Base-by-base conservation (phyloP, 2,888 invertebrate genomes). In the Xiphydria camelus region DNA sequence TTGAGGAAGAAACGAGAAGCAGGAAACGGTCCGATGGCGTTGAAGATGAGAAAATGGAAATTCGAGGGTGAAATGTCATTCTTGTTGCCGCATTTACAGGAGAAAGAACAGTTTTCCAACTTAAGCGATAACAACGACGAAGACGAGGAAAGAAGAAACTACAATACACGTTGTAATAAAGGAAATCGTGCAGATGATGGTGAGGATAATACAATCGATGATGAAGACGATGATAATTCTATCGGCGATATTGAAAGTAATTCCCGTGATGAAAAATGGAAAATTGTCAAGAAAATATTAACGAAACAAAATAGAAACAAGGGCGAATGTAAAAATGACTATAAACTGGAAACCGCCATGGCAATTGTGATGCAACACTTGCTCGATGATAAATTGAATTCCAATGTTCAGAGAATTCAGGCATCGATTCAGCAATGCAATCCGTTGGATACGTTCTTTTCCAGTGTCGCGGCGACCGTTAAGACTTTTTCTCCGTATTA, bases 31-130 rank as follows among this genome's bases (percentile, higher is more conserved):
- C 45, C 35, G 21, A 10, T 34, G 7, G 42, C 43, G 7, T 37
- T 19, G 10, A 51, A 49, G 32, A 35, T 41, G 7, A 47, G 21
- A 36, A 51, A 51, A 51, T 51, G 40, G 49, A 51, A 43, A 50
- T 51, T 46, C 15, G 43, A 51, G 26, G 40, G 50, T 10, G 43
- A 50, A 17, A 43, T 51, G 51, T 23, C 43, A 4, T 50, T 51
- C 6, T 20, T 47, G 29, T 5, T 36, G 31, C 37, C 49, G 19
- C 26, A 39, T 19, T 31, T 51, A 20, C 38, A 45, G 36, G 41
- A 51, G 22, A 50, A 33, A 10, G 45, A 50, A 4, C 35, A 26
- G 35, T 21, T 7, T 29, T 14, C 21, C 20, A 38, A 38, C 35
- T 29, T 40, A 20, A 42, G 10, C 18, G 46, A 39, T 19, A 14